Evolutionary conservation across 2,797 vertebrate genomes (phyloP).

Genomic region (Acanthiza pusilla): DNA sequence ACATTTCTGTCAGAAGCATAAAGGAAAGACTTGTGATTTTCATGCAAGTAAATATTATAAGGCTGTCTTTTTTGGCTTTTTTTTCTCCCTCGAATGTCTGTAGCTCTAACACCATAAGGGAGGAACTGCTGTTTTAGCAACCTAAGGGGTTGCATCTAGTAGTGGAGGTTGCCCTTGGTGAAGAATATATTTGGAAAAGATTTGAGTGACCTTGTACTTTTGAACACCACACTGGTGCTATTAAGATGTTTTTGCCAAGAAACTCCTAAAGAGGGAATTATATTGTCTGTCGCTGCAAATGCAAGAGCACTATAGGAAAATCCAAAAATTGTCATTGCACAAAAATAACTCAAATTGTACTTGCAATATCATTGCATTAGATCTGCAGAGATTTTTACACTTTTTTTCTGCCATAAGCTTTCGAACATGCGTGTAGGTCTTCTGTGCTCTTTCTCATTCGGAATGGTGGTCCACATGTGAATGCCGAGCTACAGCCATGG

Average conservation of each 20-base stretch:
- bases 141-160: background rate
- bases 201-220: constrained; percentile 17
- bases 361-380: background rate
- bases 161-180: background rate
- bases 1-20: background rate
- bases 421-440: background rate
- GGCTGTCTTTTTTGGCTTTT: background rate
- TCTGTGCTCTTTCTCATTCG: background rate
- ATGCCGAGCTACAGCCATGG: background rate
- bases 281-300: background rate
- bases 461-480: background rate
- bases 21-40: background rate
- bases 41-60: background rate
- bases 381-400: background rate
- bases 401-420: background rate
- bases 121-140: background rate
- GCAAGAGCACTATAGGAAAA: background rate
- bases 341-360: background rate
- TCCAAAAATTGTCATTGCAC: background rate
- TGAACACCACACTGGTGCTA: background rate
- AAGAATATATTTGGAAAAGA: background rate
- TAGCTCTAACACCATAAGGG: background rate
- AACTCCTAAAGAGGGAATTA: background rate
- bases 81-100: background rate
- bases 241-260: background rate